Evolutionary conservation across 2,113 vertebrate genomes (phyloP), one percentile per base, ranked within the genome.

Genomic region (Megaceryle torquata): DNA sequence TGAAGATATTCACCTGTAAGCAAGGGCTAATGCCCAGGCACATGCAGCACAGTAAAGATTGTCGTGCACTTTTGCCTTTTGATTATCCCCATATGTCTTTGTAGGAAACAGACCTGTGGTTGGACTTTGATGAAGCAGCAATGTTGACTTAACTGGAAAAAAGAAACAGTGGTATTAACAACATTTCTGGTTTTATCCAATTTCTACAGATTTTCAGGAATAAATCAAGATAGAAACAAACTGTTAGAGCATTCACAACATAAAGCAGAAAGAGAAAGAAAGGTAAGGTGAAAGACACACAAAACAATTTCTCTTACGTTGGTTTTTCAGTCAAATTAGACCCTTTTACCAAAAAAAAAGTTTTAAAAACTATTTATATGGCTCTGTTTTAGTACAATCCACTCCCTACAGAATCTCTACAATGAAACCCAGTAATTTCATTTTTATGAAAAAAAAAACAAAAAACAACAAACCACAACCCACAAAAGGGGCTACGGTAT

Each of bases 21-120:
- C 99, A 46, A 99, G 86, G 11, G 99, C 98, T 94, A 99, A 88
- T 2, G 99, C 99, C 99, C 99, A 99, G 70, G 98, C 97, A 19
- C 98, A 98, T 1, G 99, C 99, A 76, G 99, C 99, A 56, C 99
- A 99, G 95, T 99, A 99, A 25, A 99, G 98, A 57, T 98, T 99
- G 93, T 99, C 99, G 0, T 99, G 98, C 19, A 99, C 96, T 97
- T 99, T 99, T 54, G 99, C 98, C 69, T 98, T 98, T 82, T 95
- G 98, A 91, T 98, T 98, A 35, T 96, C 97, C 13, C 98, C 98
- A 11, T 97, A 98, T 1, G 99, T 99, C 95, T 99, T 99, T n/a
- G 98, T 97, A 2, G 99, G 99, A 78, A 99, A 99, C 12, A 99
- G 98, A 57, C 99, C 99, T 3, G 99, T 99, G 33, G 99, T 99